Percentiles rank a stretch among this genome's conserved stretches.
These are phyloP conservation scores for Gulo gulo DNA, from an alignment of 2,113 vertebrate species.

Conservation along the genomic window DNA sequence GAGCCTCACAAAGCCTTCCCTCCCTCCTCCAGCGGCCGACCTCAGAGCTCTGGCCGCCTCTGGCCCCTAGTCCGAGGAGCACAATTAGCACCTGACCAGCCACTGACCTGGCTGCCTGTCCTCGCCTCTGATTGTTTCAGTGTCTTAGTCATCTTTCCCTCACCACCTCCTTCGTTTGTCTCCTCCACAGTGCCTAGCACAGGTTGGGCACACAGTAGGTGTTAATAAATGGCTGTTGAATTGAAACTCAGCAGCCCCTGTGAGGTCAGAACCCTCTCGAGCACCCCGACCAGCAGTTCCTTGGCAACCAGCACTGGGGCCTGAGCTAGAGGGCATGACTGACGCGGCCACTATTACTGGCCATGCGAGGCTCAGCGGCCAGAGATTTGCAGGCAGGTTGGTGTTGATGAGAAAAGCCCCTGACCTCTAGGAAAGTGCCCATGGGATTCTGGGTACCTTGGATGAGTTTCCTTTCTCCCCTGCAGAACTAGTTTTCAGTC, in stretches of 20 bases:
- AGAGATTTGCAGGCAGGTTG: slow-evolving; percentile 63
- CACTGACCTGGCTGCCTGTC: slow-evolving; percentile 41
- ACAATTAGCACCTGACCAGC: slow-evolving; percentile 75
- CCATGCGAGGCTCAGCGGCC: slow-evolving; percentile 39
- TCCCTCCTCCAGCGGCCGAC: slow-evolving; percentile 53
- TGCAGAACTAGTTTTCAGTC: slow-evolving; percentile 67
- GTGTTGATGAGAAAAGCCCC: slow-evolving; percentile 76
- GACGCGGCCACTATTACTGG: slow-evolving; percentile 16
- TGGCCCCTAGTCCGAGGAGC: slow-evolving; percentile 56
- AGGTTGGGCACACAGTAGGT: slow-evolving; percentile 75
- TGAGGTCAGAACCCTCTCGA: slow-evolving; percentile 68
- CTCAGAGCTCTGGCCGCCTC: slow-evolving; percentile 24
- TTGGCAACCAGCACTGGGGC: slow-evolving; percentile 68
- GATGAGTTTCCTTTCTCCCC: slow-evolving; percentile 60
- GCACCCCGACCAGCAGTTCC: slow-evolving; percentile 70
- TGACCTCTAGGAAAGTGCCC: slow-evolving; percentile 51
- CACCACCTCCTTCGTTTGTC: background rate
- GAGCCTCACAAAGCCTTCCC: slow-evolving; percentile 50
- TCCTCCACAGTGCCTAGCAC: slow-evolving; percentile 36
- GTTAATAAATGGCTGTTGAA: slow-evolving; percentile 72
- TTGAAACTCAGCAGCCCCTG: slow-evolving; percentile 54
- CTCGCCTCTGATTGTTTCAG: slow-evolving; percentile 61
- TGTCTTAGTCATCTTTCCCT: slow-evolving; percentile 58
- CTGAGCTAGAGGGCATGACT: slow-evolving; percentile 42
- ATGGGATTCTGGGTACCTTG: slow-evolving; percentile 64